Base-by-base conservation (phyloP, 2,888 invertebrate genomes). In the Boloria euphrosyne region DNA sequence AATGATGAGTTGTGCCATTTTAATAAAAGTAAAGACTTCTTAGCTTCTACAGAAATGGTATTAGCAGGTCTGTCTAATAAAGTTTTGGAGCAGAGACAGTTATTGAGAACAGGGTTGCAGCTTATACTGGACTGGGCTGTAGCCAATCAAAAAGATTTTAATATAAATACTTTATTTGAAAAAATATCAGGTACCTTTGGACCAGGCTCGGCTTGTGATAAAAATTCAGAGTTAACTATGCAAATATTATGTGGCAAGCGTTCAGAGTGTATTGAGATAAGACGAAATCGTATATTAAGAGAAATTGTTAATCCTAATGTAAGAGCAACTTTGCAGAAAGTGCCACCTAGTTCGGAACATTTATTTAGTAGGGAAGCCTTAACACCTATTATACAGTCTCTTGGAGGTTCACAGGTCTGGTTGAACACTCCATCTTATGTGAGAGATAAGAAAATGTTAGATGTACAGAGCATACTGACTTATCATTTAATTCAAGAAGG, bases 241-340 rank as follows among this genome's bases (percentile, higher is more conserved):
- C 62, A 66, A 14, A 44, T 66, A 17, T 46, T 66, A 27, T 62
- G 66, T 66, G 62, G 62, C 2, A 27, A 27, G 27, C 27, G 66
- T 22, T 27, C 52, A n/a, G 58, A 66, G 38, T 66, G 66, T 22
- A 62, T 66, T 13, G 66, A 66, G 27, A 38, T 57, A 14, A 55
- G 61, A 46, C 38, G 60, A 7, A 55, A 63, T 38, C n/a, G 54
- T 2, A 62, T 62, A 18, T 62, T 62, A 62, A 62, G 55, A 62
- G 55, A 62, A 62, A 62, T 63, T 16, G 43, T 4, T 13, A 51
- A 57, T 18, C 13, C 17, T 3, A 63, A 51, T 22, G 22, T 63
- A 13, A 17, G 51, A 51, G 4, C 5, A 16, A 63, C 57, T 3
- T n/a, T 63, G 50, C 16, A 38, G 27, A 57, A 53, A 46, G 5